Evolutionary conservation across 2,888 invertebrate genomes (phyloP).

Genomic region (Sturmia bella): DNA sequence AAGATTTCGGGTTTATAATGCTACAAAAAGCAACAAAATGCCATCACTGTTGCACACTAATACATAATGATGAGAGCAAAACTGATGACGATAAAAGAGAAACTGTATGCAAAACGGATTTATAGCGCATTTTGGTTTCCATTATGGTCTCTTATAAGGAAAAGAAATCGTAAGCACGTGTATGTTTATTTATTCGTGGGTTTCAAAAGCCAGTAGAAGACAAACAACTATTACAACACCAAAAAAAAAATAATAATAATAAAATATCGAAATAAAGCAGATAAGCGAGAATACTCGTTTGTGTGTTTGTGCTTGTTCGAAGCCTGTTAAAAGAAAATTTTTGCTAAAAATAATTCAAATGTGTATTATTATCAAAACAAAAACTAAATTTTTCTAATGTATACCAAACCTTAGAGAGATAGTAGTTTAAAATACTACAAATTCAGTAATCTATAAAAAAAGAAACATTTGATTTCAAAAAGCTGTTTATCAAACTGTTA

Average conservation of each 20-base stretch:
- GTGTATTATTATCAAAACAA: constrained; percentile 6
- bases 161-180: constrained; percentile 27
- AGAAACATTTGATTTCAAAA: no score
- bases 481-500: no score
- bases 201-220: constrained; percentile 4
- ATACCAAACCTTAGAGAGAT: no score
- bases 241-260: not conserved
- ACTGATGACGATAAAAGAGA: constrained; percentile 1
- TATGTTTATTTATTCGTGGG: not conserved
- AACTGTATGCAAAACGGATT: constrained; percentile 61
- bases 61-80: constrained; percentile 3
- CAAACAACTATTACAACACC: constrained; percentile 26
- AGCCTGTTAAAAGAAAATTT: constrained; percentile 27
- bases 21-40: no score
- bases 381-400: not conserved
- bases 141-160: constrained; percentile 56
- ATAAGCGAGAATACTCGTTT: not conserved
- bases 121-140: constrained; percentile 64
- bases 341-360: not conserved
- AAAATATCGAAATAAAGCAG: not conserved
- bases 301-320: constrained; percentile 13
- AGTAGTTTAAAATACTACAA: no score
- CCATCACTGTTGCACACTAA: no score
- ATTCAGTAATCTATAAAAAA: no score
- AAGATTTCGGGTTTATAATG: no score